Evolutionary conservation across 2,113 vertebrate genomes (phyloP), one percentile per base, ranked within the genome.

Genomic region (Callospermophilus lateralis): DNA sequence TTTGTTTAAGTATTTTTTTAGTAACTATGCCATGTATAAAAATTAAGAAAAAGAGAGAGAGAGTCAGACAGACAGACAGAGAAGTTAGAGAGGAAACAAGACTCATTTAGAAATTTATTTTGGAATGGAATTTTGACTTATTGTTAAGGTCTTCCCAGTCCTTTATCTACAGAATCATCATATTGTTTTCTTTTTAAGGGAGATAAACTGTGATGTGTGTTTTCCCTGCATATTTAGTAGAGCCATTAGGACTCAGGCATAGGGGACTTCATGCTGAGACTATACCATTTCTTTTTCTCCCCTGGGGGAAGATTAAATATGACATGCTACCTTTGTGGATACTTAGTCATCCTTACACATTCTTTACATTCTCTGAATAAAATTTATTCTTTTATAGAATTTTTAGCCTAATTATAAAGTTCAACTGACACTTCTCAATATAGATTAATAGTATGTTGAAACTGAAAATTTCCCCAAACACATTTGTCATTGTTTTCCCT

Each of bases 361-460:
- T 42, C 4, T 83, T 53, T 89, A 78, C 20, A 63, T 37, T 89
- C 80, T 78, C 42, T 34, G 37, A 93, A 48, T 83, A 78, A 96
- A 87, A 34, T 1, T 8, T 16, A 45, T 22, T 86, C 7, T n/a
- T 11, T 45, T 76, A n/a, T 65, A 88, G 30, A 68, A 87, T 26
- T 83, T 70, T 92, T 84, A 92, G 28, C 9, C 37, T 48, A 83
- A 74, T 95, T 78, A 63, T 78, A 90, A 84, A 90, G 42, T 11
- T 84, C n/a, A 74, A 48, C 10, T 45, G 28, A 78, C 11, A 53
- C 10, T 83, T 61, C 26, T 87, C 45, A 67, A 61, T 16, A 42
- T 68, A 10, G 12, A 32, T 51, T 58, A 51, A 34, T 89, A 92
- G 12, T 32, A 12, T 84, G 10, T 58, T 51, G 34, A 74, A 55